phyloP scores from a whole-genome alignment of 1,140 invertebrate genomes.

The Lepidurus arcticus region DNA sequence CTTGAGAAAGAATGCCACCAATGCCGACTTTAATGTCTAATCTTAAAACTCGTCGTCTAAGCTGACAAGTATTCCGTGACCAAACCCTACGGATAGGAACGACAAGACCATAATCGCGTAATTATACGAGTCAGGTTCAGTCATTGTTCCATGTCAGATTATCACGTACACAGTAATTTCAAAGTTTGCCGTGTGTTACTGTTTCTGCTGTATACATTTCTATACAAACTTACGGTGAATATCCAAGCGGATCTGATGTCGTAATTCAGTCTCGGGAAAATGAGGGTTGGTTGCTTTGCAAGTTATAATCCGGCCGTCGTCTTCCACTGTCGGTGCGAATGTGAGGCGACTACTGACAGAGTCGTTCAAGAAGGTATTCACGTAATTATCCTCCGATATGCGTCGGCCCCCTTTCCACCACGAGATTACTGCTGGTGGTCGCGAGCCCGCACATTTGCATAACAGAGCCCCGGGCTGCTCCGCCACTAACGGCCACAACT shows the following conservation, averaged over 20 bases:
- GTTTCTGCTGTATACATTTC: neutral
- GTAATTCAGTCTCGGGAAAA: slow-evolving; percentile 62
- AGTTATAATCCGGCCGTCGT: slow-evolving; percentile 73
- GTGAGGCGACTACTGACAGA: slow-evolving; percentile 59
- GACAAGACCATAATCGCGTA: neutral
- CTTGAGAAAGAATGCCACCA: neutral
- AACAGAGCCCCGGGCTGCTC: neutral
- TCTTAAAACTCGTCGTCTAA: no score
- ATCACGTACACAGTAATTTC: neutral
- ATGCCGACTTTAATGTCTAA: neutral
- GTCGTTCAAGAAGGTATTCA: slow-evolving; percentile 19
- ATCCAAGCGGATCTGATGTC: slow-evolving; percentile 21
- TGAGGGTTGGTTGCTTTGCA: slow-evolving; percentile 84
- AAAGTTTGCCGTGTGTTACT: neutral
- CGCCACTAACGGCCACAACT: slow-evolving; percentile 13
- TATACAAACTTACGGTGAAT: neutral
- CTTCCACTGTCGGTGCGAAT: slow-evolving; percentile 60
- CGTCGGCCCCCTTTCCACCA: slow-evolving; percentile 20
- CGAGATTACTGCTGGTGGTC: neutral
- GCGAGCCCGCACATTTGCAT: neutral
- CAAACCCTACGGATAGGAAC: neutral
- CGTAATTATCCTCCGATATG: slow-evolving; percentile 10
- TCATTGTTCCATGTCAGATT: neutral
- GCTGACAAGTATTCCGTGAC: neutral
- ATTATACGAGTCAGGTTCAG: slow-evolving; percentile 5